Evolutionary conservation across 2,797 vertebrate species (phyloP).

Genomic region (Hirundo rustica): DNA sequence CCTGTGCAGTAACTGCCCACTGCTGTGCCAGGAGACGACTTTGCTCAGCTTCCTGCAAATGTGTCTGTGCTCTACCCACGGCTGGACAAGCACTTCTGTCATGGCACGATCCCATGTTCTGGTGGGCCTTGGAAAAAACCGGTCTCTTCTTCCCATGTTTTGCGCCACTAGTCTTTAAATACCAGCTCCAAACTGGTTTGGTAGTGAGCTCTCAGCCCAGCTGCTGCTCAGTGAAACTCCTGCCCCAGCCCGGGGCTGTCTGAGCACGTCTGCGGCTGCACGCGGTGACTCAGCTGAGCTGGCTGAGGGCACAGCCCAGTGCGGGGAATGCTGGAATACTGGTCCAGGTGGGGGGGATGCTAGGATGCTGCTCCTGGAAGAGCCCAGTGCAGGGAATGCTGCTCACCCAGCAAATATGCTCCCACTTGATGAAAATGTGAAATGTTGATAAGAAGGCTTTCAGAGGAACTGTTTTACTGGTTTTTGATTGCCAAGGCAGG

Average conservation of each 20-base stretch:
- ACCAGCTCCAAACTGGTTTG: background rate
- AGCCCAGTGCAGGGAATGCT: background rate
- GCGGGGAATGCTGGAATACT: background rate
- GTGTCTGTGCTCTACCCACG: fast-evolving
- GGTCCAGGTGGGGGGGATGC: background rate
- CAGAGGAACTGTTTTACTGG: background rate
- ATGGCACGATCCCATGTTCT: fast-evolving
- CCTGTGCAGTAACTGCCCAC: background rate
- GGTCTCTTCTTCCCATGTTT: background rate
- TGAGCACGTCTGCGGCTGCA: background rate
- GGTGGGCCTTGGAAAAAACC: background rate
- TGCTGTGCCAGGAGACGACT: background rate
- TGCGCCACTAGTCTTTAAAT: background rate
- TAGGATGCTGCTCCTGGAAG: background rate
- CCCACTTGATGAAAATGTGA: background rate
- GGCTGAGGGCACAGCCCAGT: background rate
- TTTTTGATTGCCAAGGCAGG: background rate
- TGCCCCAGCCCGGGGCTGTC: background rate
- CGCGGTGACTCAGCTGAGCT: background rate
- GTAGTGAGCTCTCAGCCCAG: background rate
- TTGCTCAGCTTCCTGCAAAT: background rate
- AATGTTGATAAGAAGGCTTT: background rate
- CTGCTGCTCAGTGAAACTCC: background rate
- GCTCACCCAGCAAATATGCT: background rate
- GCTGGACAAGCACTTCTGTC: background rate